Evolutionary conservation across 1,140 invertebrate genomes (phyloP).

Genomic region (Trachelipus rathkii): DNA sequence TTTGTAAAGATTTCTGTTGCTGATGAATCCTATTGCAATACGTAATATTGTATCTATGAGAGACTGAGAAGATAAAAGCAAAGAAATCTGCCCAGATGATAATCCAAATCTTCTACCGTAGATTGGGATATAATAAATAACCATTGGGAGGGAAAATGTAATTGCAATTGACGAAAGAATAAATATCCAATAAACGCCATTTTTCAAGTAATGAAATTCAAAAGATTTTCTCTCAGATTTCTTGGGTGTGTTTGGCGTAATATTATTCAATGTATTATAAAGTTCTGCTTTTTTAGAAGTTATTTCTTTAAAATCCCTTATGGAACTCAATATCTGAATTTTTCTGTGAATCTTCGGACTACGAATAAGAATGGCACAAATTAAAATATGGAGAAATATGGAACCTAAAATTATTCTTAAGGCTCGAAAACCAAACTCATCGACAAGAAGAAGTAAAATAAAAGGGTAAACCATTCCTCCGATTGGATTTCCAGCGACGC

Average conservation of each 20-base stretch:
- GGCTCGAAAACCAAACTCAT: slow-evolving; percentile 1
- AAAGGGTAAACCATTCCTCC: slow-evolving; percentile 18
- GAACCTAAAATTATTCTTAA: neutral
- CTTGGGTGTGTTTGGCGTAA: neutral
- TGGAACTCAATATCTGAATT: neutral
- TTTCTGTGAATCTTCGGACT: neutral
- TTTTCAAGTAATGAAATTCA: neutral
- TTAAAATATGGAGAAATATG: neutral
- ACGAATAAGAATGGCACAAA: slow-evolving; percentile 9
- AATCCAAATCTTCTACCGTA: slow-evolving; percentile 10
- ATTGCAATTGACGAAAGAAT: neutral
- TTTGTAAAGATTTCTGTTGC: slow-evolving; percentile 2
- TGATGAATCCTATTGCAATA: slow-evolving; percentile 2
- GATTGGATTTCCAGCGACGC: neutral
- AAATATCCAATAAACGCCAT: neutral
- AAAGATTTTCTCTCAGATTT: slow-evolving; percentile 4
- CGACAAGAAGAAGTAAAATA: neutral
- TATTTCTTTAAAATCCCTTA: neutral
- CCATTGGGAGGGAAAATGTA: neutral
- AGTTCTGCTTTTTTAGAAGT: neutral
- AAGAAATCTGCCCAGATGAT: neutral
- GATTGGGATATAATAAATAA: neutral
- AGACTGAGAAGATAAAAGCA: neutral
- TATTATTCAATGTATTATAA: too few species aligned
- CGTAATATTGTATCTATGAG: neutral